phyloP scores from a whole-genome alignment of 2,888 invertebrate species.

The Mesochorus sp. region DNA sequence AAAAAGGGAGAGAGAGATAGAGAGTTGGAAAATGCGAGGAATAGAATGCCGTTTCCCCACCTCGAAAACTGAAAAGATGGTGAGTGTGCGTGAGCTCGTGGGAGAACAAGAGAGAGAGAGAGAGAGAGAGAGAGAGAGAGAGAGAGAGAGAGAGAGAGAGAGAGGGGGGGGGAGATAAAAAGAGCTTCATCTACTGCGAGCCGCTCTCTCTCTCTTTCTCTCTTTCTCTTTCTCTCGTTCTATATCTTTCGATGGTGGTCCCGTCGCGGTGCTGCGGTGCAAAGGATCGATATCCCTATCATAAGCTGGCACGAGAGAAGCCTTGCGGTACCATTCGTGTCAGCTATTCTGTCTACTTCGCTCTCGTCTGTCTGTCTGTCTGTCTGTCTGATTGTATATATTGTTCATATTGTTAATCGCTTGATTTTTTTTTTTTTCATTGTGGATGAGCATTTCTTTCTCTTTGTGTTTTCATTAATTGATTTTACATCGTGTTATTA shows the following conservation, averaged over 20 bases:
- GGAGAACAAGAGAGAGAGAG: slow-evolving; percentile 3
- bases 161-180: neutral
- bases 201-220: neutral
- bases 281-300: slow-evolving; percentile 70
- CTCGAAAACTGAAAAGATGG: slow-evolving; percentile 10
- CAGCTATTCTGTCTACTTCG: slow-evolving; percentile 56
- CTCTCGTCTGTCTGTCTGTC: no score
- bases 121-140: neutral
- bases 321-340: slow-evolving; percentile 69
- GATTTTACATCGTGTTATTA: no score
- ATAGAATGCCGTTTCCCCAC: no score
- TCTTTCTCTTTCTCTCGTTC: neutral
- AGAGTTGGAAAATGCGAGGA: slow-evolving; percentile 14
- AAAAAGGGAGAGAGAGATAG: slow-evolving; percentile 17
- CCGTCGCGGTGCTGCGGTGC: slow-evolving; percentile 24
- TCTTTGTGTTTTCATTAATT: no score
- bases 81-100: slow-evolving; percentile 1
- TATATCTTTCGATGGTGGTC: slow-evolving; percentile 6
- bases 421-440: no score
- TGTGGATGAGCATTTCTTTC: no score
- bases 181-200: neutral
- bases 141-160: slow-evolving; percentile 1
- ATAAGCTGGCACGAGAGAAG: slow-evolving; percentile 67
- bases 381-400: no score
- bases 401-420: no score